Base-by-base conservation (phyloP, 2,797 vertebrate genomes). In the Crocodylus rhombifer region DNA sequence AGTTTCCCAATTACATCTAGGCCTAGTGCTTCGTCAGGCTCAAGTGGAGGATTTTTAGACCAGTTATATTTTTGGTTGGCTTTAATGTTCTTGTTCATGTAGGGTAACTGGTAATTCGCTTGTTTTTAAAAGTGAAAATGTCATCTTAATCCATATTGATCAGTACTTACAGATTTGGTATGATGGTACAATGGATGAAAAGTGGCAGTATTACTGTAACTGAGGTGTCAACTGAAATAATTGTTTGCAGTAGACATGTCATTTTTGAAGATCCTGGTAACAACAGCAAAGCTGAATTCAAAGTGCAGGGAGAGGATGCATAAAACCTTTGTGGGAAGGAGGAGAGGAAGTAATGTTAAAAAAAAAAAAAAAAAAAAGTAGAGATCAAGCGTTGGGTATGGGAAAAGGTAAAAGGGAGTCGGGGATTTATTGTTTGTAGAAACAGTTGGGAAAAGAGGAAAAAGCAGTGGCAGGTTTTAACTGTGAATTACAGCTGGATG, bases 201-300 rank as follows among this genome's bases (percentile, higher is more conserved):
- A 84, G 63, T 78, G 76, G 92, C 79, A 36, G 15, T 92, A 79
- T 93, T 91, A 90, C 88, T 94, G 82, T 92, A 92, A 80, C 82
- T 95, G 89, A 91, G 92, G 88, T 96, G 87, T 86, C 94, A 80
- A 16, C 91, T 96, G 91, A 92, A 97, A 93, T 96, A 85, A 91
- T n/a, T 96, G 95, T 96, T 97, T 96, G 95, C 96, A 94, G 92
- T 80, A 97, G 95, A 97, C 97, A 91, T 92, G 91, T 94, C 95
- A 28, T 96, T 91, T 93, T 95, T 96, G 97, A 97, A 51, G 95
- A 94, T 87, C 92, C 91, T 97, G 97, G 94, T 95, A 94, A 80
- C 94, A 96, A 93, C 94, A 97, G 91, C 96, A 98, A 96, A 97
- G 96, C 95, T 95, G 96, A 97, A 96, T 92, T 97, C 95, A 96